Evolutionary conservation across 1,140 invertebrate genomes (phyloP), one percentile per base, ranked within the genome.

Genomic region (Phortica variegata): DNA sequence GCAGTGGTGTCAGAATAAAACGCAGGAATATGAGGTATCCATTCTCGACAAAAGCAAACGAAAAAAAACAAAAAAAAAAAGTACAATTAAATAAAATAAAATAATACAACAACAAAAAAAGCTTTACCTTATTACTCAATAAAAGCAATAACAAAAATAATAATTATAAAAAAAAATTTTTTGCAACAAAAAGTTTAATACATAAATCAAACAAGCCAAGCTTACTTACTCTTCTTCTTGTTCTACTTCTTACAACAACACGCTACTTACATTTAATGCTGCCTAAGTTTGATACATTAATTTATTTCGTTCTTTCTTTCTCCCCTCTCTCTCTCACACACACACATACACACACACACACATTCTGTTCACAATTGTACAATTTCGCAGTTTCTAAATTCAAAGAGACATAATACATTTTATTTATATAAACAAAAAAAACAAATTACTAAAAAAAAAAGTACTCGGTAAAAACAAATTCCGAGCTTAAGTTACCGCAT

Each of bases 1-100:
- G 77, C 85, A 89, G 76, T 98, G 95, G 95, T 93, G 91, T 81
- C 90, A 93, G 79, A 87, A 89, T 78, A 95, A 95, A 84, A 97
- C 94, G 60, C 86, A 88, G 81, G 93, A 93, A 79, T 98, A 97
- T 80, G 87, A 95, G 86, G 93, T 95, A 75, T 73, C 54, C 57
- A 59, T 50, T 60, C 61, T 49, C 56, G 60, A 52, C 32, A 39
- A 19, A 32, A 47, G 34, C 34, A 52, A 41, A 40, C 23, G 50
- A 40, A 19, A 52, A 44, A 39, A 13, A 38, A 17, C 19, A 49
- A 56, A 42, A 47, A 31, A n/a, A 47, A 55, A 47, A 38, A 37
- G 33, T 59, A 50, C 36, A 44, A 55, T 33, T 43, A 47, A 45
- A 31, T 46, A 44, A 36, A 56, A 56, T 31, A 50, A 48, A 43